Percentiles rank a stretch among this genome's conserved stretches.
Conservation (phyloP, 2,113 vertebrate genomes). For the Mustelus asterias region DNA sequence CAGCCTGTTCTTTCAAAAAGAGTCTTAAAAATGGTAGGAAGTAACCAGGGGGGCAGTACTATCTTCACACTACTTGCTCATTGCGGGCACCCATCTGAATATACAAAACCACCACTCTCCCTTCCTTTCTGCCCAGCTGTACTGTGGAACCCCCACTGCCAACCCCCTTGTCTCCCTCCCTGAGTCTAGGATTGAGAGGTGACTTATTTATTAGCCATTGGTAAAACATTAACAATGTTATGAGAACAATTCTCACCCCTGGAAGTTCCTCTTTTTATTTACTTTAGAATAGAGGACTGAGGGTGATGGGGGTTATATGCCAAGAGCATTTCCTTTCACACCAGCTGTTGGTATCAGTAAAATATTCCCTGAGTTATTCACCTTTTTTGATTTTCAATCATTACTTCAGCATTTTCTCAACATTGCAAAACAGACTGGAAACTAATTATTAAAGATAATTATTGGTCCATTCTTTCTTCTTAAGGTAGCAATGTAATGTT, state of each 20-base stretch:
- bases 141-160: no score
- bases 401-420: not conserved
- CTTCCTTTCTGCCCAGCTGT: no score
- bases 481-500: not conserved
- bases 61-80: no score
- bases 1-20: no score
- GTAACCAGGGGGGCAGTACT: no score
- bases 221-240: not conserved
- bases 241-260: not conserved
- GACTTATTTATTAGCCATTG: not conserved
- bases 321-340: not conserved
- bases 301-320: not conserved
- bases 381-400: not conserved
- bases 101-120: no score
- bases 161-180: no score
- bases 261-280: not conserved
- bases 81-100: no score
- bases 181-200: not conserved
- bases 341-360: not conserved
- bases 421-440: not conserved
- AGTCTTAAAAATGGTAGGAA: no score
- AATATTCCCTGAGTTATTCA: not conserved
- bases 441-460: not conserved
- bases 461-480: not conserved
- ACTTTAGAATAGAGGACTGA: not conserved